A percentile compares a stretch with the other conserved stretches of the same genome.
phyloP scores from a whole-genome alignment of 35 echinoderm and acorn worm genomes.

The Apostichopus japonicus region DNA sequence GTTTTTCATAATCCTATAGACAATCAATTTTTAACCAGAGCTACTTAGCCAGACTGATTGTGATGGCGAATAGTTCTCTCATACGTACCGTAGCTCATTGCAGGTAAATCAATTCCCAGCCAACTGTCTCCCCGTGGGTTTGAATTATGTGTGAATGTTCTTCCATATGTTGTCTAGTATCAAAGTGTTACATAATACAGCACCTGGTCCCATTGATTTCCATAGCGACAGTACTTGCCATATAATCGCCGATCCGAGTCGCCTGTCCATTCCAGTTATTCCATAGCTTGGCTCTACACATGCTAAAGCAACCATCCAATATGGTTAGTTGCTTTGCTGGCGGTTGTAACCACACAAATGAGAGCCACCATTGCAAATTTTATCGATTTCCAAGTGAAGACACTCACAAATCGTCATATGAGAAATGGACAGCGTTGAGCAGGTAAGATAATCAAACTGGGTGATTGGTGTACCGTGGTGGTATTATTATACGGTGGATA shows the following conservation, averaged over 20 bases:
- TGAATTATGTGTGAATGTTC: too few relatives aligned
- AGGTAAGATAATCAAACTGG: neutral
- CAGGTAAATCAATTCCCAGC: too few relatives aligned
- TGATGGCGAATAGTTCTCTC: too few relatives aligned
- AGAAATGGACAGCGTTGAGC: neutral
- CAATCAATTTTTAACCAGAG: too few relatives aligned
- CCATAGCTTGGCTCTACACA: neutral
- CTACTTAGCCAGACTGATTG: too few relatives aligned
- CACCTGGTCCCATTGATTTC: slow-evolving; percentile 8
- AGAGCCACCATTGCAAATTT: slow-evolving; percentile 22
- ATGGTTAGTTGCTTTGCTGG: slow-evolving; percentile 10
- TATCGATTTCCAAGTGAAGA: slow-evolving; percentile 14
- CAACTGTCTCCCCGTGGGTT: too few relatives aligned
- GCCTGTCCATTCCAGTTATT: neutral
- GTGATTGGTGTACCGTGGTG: too few relatives aligned
- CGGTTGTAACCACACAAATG: slow-evolving; percentile 9
- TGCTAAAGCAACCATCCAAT: neutral
- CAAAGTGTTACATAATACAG: neutral
- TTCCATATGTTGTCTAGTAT: neutral
- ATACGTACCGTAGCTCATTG: too few relatives aligned
- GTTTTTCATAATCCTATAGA: too few relatives aligned
- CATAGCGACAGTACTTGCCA: neutral
- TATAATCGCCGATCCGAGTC: neutral
- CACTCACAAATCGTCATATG: neutral
- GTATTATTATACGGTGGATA: too few relatives aligned